These are phyloP conservation scores for Himalopsyche tibetana DNA, from an alignment of 2,888 invertebrate genomes.

Conservation along the genomic window DNA sequence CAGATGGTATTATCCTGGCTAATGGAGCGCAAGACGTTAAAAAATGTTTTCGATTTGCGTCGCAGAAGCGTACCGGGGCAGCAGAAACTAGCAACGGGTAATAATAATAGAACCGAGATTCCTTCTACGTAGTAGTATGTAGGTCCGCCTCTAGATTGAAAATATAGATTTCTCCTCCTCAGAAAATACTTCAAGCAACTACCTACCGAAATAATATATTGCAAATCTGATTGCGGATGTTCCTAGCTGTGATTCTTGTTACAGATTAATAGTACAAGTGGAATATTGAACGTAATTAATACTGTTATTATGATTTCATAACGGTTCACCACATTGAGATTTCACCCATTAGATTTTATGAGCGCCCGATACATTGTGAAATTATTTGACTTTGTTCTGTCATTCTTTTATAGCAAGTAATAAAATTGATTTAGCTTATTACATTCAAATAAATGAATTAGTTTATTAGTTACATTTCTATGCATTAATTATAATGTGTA, in stretches of 20 bases:
- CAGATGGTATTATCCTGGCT: too few species aligned
- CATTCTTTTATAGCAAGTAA: too few species aligned
- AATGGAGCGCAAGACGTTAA: too few species aligned
- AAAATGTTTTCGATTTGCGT: too few species aligned
- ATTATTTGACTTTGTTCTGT: not conserved
- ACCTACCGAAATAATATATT: conserved; percentile 21
- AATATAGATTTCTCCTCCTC: not conserved
- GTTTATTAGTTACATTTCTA: too few species aligned
- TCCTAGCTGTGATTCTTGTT: conserved; percentile 34
- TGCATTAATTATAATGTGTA: too few species aligned
- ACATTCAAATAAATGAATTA: too few species aligned
- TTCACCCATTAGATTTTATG: conserved; percentile 20
- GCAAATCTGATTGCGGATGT: conserved; percentile 31
- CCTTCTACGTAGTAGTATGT: not conserved
- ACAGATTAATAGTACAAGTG: conserved; percentile 20
- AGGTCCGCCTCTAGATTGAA: conserved; percentile 9
- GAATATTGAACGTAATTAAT: conserved; percentile 25
- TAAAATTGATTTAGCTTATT: too few species aligned
- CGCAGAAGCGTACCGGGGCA: not conserved
- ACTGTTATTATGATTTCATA: conserved; percentile 26
- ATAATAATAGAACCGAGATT: conserved; percentile 13
- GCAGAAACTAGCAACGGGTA: not conserved
- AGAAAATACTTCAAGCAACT: not conserved
- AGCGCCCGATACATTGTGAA: not conserved
- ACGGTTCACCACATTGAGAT: not conserved